Conservation (phyloP, 2,888 invertebrate genomes). For the Noctua janthe region DNA sequence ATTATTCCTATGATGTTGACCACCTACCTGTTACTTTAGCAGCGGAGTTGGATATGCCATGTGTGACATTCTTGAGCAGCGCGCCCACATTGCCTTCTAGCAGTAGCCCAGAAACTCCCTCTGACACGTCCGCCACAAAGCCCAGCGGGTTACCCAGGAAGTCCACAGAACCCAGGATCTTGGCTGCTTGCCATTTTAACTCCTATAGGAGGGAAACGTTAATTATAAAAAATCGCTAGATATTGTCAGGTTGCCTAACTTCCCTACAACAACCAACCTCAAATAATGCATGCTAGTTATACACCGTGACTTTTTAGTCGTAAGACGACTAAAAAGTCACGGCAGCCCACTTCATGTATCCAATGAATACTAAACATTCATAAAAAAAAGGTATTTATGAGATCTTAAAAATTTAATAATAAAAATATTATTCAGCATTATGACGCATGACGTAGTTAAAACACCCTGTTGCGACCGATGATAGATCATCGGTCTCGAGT, state of each 20-base stretch:
- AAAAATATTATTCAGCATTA: too few relatives aligned
- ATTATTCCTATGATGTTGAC: neutral
- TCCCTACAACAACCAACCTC: neutral
- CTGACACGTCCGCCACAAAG: constrained; percentile 98
- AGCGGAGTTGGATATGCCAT: constrained; percentile 99
- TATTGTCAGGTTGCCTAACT: neutral
- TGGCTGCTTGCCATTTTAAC: constrained; percentile 98
- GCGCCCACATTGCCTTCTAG: constrained; percentile 98
- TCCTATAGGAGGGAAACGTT: constrained; percentile 88
- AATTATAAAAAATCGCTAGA: neutral
- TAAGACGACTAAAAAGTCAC: too few relatives aligned
- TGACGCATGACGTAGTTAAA: too few relatives aligned
- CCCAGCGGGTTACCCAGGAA: constrained; percentile 99
- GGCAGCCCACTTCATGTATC: too few relatives aligned
- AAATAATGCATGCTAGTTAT: neutral
- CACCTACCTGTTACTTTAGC: constrained; percentile 97
- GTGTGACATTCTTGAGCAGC: constrained; percentile 98
- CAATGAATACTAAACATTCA: too few relatives aligned
- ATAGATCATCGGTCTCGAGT: too few relatives aligned
- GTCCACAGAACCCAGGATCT: constrained; percentile 98
- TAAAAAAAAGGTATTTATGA: too few relatives aligned
- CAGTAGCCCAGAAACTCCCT: constrained; percentile 97
- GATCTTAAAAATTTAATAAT: too few relatives aligned
- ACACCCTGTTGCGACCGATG: too few relatives aligned
- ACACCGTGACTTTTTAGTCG: too few relatives aligned